phyloP scores from a whole-genome alignment of 1,140 invertebrate genomes.

The Bombus picipes region DNA sequence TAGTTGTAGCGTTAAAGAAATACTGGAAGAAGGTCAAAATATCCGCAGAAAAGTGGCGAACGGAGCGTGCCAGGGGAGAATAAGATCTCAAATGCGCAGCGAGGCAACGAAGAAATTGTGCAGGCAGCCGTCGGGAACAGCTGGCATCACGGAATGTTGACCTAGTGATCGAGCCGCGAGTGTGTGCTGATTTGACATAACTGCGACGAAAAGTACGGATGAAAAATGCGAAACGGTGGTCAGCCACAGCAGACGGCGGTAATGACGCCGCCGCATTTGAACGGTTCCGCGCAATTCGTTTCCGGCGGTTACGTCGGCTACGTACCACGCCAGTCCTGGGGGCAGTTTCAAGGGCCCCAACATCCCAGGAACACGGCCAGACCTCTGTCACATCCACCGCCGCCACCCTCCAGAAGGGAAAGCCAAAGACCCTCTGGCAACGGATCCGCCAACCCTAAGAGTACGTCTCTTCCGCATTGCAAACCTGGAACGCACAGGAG shows the following conservation, averaged over 20 bases:
- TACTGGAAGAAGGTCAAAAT: neutral
- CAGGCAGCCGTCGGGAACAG: neutral
- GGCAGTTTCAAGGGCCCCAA: conserved; percentile 70
- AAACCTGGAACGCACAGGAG: conserved; percentile 68
- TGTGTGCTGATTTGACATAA: conserved; percentile 28
- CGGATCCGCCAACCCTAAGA: conserved; percentile 65
- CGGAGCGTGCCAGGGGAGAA: neutral
- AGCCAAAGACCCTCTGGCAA: conserved; percentile 65
- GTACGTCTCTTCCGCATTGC: conserved; percentile 69
- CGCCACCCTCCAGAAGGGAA: conserved; percentile 73
- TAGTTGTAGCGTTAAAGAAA: neutral
- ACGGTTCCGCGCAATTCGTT: conserved; percentile 80
- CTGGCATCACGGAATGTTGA: conserved; percentile 34
- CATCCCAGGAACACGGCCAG: conserved; percentile 62
- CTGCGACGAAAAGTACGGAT: conserved; percentile 32
- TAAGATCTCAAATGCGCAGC: conserved; percentile 8
- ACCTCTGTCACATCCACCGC: conserved; percentile 79
- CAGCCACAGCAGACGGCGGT: conserved; percentile 80
- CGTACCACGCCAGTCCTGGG: conserved; percentile 78
- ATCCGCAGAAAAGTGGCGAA: neutral
- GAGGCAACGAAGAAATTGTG: neutral
- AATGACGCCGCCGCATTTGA: conserved; percentile 80
- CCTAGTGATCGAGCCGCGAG: conserved; percentile 31
- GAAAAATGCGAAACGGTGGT: conserved; percentile 79
- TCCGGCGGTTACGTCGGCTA: conserved; percentile 79